Percentiles rank a stretch among this genome's conserved stretches.
phyloP scores from a whole-genome alignment of 2,797 vertebrate genomes.

The Cichlasoma orientale region DNA sequence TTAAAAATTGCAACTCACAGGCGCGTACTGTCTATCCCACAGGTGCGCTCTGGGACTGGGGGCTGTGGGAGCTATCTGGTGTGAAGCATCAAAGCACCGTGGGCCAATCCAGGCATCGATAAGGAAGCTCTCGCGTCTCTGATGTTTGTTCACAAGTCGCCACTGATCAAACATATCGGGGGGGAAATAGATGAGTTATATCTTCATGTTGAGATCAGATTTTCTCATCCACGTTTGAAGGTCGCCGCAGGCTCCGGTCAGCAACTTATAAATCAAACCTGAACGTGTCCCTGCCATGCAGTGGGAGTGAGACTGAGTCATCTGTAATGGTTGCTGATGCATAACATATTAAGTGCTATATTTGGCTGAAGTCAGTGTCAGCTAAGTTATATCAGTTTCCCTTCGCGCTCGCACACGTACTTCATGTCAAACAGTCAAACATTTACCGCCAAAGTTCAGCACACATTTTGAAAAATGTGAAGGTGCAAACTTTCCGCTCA shows the following conservation, averaged over 20 bases:
- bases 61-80: constrained; percentile 54
- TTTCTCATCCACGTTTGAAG: not conserved
- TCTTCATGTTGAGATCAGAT: not conserved
- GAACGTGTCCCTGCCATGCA: not conserved
- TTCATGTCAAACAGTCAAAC: not conserved
- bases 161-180: constrained; percentile 17
- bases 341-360: constrained; percentile 54
- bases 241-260: constrained; percentile 1
- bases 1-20: constrained; percentile 26
- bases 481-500: constrained; percentile 7
- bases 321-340: constrained; percentile 50
- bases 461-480: not conserved
- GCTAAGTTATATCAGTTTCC: constrained; percentile 1
- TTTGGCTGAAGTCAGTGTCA: constrained; percentile 46
- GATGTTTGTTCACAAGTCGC: constrained; percentile 30
- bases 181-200: not conserved
- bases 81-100: constrained; percentile 29
- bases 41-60: constrained; percentile 8
- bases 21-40: constrained; percentile 16
- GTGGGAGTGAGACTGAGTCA: constrained; percentile 44
- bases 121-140: constrained; percentile 15
- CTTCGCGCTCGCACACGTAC: not conserved
- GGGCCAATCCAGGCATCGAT: constrained; percentile 43
- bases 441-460: not conserved
- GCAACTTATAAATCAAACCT: constrained; percentile 7